A percentile compares a stretch with the other conserved stretches of the same genome.
Conservation (phyloP, 2,797 vertebrate genomes). For the Pteronotus mesoamericanus region DNA sequence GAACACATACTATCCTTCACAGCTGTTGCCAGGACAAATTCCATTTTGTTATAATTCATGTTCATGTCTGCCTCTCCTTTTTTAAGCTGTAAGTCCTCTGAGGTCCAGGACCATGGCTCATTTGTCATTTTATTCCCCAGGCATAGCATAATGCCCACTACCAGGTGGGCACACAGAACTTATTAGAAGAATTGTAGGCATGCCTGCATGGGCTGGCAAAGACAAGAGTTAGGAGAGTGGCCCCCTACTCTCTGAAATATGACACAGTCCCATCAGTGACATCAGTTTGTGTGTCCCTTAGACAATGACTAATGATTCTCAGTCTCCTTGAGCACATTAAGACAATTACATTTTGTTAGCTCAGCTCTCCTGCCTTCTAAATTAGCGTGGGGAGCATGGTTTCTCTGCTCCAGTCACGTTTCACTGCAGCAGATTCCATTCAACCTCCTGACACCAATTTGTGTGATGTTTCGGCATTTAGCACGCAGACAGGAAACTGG, state of each 20-base stretch:
- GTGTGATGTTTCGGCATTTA: conserved; percentile 72
- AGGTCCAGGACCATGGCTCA: not conserved
- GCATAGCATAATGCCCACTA: not conserved
- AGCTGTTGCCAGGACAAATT: not conserved
- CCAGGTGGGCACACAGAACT: not conserved
- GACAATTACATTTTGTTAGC: conserved; percentile 73
- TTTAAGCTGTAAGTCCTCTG: not conserved
- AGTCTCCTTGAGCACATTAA: conserved; percentile 72
- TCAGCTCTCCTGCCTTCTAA: conserved; percentile 72
- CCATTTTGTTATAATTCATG: not conserved
- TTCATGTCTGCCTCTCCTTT: not conserved
- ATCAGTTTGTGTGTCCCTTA: conserved; percentile 68
- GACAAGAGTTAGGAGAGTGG: not conserved
- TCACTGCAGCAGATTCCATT: conserved; percentile 64
- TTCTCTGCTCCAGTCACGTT: conserved; percentile 53
- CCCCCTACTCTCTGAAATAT: conserved; percentile 3
- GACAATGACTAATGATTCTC: conserved; percentile 73
- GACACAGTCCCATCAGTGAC: conserved; percentile 52
- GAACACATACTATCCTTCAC: not conserved
- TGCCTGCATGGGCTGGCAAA: not conserved
- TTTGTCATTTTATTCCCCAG: not conserved
- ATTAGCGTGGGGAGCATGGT: conserved; percentile 53
- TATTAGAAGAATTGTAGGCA: not conserved
- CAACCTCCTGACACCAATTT: conserved; percentile 74
- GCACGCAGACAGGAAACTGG: conserved; percentile 59